phyloP scores from a whole-genome alignment of 2,888 invertebrate species.

The Priocnemis perturbator region DNA sequence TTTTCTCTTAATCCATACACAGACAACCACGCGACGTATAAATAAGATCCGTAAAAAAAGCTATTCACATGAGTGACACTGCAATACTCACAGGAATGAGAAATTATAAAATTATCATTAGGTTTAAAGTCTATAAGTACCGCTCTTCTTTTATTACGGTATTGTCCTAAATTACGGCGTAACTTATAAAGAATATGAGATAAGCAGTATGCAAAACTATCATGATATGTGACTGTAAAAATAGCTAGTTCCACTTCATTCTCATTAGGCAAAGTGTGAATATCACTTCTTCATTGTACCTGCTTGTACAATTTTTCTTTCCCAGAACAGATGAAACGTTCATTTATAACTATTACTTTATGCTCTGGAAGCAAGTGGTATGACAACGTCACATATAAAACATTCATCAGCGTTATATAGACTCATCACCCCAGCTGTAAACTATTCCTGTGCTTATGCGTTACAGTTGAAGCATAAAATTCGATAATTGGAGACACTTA shows the following conservation, averaged over 20 bases:
- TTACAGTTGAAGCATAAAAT: no score
- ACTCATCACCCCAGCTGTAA: neutral
- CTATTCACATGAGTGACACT: constrained; percentile 36
- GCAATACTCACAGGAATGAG: constrained; percentile 32
- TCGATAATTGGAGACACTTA: no score
- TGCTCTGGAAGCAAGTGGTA: neutral
- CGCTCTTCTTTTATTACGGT: constrained; percentile 17
- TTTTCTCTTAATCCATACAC: constrained; percentile 54
- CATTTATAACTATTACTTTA: neutral
- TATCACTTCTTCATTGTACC: neutral
- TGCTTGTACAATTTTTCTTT: constrained; percentile 5
- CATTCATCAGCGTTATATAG: neutral
- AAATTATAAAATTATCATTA: constrained; percentile 24
- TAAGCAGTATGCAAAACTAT: constrained; percentile 26
- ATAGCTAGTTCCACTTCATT: constrained; percentile 4
- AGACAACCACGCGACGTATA: constrained; percentile 60
- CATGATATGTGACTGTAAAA: constrained; percentile 40
- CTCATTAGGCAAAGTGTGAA: neutral
- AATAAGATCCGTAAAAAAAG: constrained; percentile 53
- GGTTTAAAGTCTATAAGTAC: constrained; percentile 23
- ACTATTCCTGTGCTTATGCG: neutral
- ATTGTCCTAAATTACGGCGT: constrained; percentile 32
- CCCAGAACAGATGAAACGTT: neutral
- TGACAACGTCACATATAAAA: neutral
- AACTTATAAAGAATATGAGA: constrained; percentile 29